Evolutionary conservation across 1,140 invertebrate genomes (phyloP), one percentile per base, ranked within the genome.

Genomic region (Planococcus citri): DNA sequence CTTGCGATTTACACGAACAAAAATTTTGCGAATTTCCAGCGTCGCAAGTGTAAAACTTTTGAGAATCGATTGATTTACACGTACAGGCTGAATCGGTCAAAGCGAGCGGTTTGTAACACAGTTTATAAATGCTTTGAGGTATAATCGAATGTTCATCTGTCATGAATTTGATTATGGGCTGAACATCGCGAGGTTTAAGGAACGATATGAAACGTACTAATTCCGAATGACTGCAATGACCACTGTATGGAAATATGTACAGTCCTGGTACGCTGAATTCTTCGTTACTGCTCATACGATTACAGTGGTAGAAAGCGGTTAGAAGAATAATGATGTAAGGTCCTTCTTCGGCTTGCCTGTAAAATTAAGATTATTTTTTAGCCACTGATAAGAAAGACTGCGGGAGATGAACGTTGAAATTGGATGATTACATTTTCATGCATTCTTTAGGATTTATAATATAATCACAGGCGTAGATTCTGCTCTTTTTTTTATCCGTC

Each of bases 241-340:
- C 60, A 17, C 60, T 64, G 24, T 64, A 64, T 6, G 60, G 60
- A 14, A 64, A 25, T 24, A 64, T 64, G 24, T 9, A 17, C 2
- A 64, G 22, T 17, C 60, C 22, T 20, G 60, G 60, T 64, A 25
- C 10, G 24, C 9, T 3, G 12, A 27, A 24, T 24, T 25, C 25
- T 25, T 22, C 25, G 10, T 24, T 17, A 22, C n/a, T n/a, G 60
- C 25, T 12, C 1, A 24, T 64, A 25, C 60, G 60, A 10, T 24
- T 25, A 64, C 60, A 51, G 41, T 51, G 41, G 17, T 51, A 51
- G 41, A 64, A 64, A 24, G 60, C 60, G 17, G 60, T 64, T 64
- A 64, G 25, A 10, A 64, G 20, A 25, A 64, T 64, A 25, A 64
- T 25, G 10, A 64, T 27, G 22, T 27, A 64, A 24, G 60, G 25